phyloP scores from a whole-genome alignment of 2,797 vertebrate genomes.

The Enteromius anoplus region DNA sequence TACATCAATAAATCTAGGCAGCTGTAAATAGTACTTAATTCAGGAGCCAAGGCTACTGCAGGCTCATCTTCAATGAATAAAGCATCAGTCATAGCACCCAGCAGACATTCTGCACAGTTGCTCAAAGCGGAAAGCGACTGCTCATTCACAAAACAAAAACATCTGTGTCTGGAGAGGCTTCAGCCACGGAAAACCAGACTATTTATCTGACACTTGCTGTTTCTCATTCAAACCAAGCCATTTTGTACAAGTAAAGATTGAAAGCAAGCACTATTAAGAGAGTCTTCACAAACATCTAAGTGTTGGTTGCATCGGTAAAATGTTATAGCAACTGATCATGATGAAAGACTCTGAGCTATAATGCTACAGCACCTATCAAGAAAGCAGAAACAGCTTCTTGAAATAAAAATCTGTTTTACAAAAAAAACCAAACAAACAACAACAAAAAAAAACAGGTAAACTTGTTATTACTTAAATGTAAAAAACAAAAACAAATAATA shows the following conservation, averaged over 20 bases:
- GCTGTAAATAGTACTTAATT: slow-evolving; percentile 19
- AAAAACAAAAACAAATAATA: too few species aligned
- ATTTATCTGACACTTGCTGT: neutral
- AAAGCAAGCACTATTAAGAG: neutral
- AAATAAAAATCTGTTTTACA: too few species aligned
- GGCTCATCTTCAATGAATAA: neutral
- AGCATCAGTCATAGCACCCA: neutral
- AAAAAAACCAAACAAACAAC: too few species aligned
- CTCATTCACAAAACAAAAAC: slow-evolving; percentile 21
- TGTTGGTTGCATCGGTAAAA: neutral
- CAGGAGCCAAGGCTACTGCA: slow-evolving; percentile 10
- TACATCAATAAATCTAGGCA: slow-evolving; percentile 29
- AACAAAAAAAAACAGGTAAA: too few species aligned
- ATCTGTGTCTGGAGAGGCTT: neutral
- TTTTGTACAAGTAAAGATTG: neutral
- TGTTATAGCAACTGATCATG: neutral
- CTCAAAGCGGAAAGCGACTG: neutral
- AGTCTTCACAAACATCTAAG: slow-evolving; percentile 1
- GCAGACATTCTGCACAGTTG: neutral
- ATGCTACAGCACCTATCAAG: too few species aligned
- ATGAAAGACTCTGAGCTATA: neutral
- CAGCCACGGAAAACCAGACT: neutral
- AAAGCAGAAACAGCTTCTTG: too few species aligned
- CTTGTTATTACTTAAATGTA: too few species aligned
- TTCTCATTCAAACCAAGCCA: neutral